Evolutionary conservation across 2,113 vertebrate species (phyloP), one percentile per base, ranked within the genome.

Genomic region (Hippocampus comes): DNA sequence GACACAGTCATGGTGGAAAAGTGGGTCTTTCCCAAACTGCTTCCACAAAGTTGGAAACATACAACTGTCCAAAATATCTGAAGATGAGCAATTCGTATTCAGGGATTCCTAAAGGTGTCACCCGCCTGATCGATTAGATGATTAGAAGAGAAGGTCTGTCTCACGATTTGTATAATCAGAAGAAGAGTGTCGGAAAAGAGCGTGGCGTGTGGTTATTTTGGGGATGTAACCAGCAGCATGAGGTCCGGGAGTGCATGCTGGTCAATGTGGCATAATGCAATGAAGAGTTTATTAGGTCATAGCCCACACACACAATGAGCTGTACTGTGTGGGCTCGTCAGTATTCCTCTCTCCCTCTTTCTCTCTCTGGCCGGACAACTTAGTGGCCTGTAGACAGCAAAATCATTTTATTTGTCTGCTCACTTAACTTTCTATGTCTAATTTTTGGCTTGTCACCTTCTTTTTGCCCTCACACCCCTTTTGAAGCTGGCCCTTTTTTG

Each of bases 181-280:
- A 34, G 34, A 38, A 38, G 34, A 38, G 6, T 30, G 57, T 30
- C 57, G 15, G 57, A 27, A 41, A 63, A 55, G 55, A 70, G 25
- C 2, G 38, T n/a, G 17, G 14, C 2, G 20, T 10, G 38, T 61
- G 34, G 14, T 7, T 48, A 60, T 42, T 25, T 11, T 9, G 12
- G 1, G 2, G 25, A 51, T 17, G 12, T 53, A 46, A 59, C 51
- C 63, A 49, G 17, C 53, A 63, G 59, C 43, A 55, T 43, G 17
- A 68, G 61, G 56, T 67, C 41, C 12, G 38, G 49, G 76, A 64
- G 34, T 72, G 48, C 49, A 63, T 53, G 34, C 63, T 2, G 34
- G 34, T 55, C 15, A 51, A n/a, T 75, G 73, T 59, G 60, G 43
- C 43, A 21, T 70, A 51, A 64, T 53, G 56, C 60, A 63, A 34